These are phyloP conservation scores for Azemiops feae DNA, from an alignment of 2,113 vertebrate genomes.

Conservation along the genomic window DNA sequence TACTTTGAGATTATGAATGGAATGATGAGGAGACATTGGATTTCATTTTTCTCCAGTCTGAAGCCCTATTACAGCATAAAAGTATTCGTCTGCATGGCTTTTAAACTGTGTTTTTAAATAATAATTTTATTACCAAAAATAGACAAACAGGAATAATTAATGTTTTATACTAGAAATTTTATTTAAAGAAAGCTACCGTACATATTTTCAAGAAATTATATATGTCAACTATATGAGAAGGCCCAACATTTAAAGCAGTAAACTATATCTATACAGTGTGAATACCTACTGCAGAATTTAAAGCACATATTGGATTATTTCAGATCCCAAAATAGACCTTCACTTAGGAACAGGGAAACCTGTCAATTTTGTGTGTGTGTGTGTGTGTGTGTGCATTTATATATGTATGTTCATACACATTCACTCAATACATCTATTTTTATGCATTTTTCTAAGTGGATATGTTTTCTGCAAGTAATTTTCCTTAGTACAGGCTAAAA, in stretches of 20 bases:
- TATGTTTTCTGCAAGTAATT: neutral
- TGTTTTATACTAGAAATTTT: constrained; percentile 1
- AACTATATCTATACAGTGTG: neutral
- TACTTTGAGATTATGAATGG: constrained; percentile 23
- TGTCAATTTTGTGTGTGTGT: neutral
- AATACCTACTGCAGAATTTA: neutral
- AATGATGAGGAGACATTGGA: constrained; percentile 9
- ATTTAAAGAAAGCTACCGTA: neutral
- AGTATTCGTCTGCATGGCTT: constrained; percentile 2
- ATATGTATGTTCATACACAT: neutral
- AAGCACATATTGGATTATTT: neutral
- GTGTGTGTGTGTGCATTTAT: neutral
- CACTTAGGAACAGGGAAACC: neutral
- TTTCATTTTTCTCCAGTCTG: constrained; percentile 38
- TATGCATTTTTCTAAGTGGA: neutral
- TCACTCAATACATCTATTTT: neutral
- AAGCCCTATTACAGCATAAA: constrained; percentile 10
- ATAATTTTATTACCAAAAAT: constrained; percentile 26
- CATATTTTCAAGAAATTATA: constrained; percentile 32
- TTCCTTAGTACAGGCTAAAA: neutral
- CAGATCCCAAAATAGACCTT: neutral
- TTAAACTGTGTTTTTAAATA: constrained; percentile 14
- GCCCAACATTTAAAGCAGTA: neutral
- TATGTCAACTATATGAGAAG: constrained; percentile 2
- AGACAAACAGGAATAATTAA: constrained; percentile 30